Evolutionary conservation across 2,888 invertebrate species (phyloP).

Genomic region (Platycnemis pennipes): DNA sequence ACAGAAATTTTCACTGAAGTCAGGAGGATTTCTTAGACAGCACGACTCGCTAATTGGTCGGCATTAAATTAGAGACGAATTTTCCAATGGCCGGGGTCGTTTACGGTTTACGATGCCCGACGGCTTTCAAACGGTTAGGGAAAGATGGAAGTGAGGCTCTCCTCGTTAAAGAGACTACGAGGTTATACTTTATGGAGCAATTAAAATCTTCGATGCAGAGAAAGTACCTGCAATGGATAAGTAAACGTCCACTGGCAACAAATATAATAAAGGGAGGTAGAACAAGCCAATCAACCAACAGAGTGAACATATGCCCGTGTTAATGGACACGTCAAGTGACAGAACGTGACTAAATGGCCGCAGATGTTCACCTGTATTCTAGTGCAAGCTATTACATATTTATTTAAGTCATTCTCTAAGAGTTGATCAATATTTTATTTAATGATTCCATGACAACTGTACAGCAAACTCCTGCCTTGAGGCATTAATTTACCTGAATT

Average conservation of each 20-base stretch:
- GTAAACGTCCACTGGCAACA: background rate
- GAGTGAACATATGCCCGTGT: background rate
- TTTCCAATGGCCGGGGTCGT: background rate
- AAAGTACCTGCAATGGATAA: background rate
- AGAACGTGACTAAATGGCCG: too few species aligned
- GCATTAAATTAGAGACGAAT: background rate
- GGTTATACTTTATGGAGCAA: background rate
- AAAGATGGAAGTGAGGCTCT: background rate
- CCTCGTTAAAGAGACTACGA: background rate
- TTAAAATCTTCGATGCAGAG: background rate
- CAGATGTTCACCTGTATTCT: too few species aligned
- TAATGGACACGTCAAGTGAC: too few species aligned
- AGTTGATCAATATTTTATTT: too few species aligned
- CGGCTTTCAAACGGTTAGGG: background rate
- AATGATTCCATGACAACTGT: too few species aligned
- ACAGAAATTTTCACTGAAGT: background rate
- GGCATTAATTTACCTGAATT: too few species aligned
- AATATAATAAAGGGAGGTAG: background rate
- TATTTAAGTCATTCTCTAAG: too few species aligned
- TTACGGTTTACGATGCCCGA: conserved; percentile 1
- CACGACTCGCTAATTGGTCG: background rate
- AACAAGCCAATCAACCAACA: background rate
- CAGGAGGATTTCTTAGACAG: background rate
- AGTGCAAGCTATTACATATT: too few species aligned
- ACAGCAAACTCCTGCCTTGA: too few species aligned